A percentile compares a stretch with the other conserved stretches of the same genome.
phyloP scores from a whole-genome alignment of 2,888 invertebrate species.

The Minunthozetes semirufus region DNA sequence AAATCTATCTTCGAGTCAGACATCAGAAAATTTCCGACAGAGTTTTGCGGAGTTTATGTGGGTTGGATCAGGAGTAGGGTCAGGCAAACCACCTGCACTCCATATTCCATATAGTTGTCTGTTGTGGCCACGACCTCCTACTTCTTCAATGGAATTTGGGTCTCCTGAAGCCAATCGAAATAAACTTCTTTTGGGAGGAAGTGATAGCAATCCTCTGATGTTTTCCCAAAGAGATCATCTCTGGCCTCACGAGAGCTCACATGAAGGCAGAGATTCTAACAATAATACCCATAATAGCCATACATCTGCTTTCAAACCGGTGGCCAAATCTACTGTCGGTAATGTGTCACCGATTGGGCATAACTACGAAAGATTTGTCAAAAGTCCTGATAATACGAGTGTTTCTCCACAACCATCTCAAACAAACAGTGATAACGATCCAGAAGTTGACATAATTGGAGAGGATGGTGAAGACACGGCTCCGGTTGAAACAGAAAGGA shows the following conservation, averaged over 20 bases:
- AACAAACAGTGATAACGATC: conserved; percentile 26
- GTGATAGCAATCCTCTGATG: conserved; percentile 10
- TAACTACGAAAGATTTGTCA: background rate
- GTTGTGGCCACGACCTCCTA: conserved; percentile 41
- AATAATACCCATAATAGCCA: conserved; percentile 19
- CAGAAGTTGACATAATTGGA: conserved; percentile 28
- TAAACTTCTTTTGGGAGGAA: conserved; percentile 9
- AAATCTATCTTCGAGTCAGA: background rate
- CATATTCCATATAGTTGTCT: conserved; percentile 42
- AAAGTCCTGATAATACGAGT: conserved; percentile 20
- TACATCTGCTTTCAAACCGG: conserved; percentile 28
- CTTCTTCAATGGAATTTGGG: conserved; percentile 34
- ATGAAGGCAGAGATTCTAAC: conserved; percentile 16
- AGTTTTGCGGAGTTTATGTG: conserved; percentile 44
- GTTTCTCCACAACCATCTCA: conserved; percentile 15
- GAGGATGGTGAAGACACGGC: conserved; percentile 6
- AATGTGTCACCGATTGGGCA: background rate
- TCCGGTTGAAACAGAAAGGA: background rate
- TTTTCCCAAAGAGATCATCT: conserved; percentile 16
- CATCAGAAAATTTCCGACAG: conserved; percentile 37
- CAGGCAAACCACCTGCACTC: conserved; percentile 39
- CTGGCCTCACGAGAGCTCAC: conserved; percentile 15
- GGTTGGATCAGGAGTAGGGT: conserved; percentile 39
- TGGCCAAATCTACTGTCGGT: background rate
- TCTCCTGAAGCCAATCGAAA: background rate